Conservation (phyloP, 2,113 vertebrate species). For the Athene noctua region DNA sequence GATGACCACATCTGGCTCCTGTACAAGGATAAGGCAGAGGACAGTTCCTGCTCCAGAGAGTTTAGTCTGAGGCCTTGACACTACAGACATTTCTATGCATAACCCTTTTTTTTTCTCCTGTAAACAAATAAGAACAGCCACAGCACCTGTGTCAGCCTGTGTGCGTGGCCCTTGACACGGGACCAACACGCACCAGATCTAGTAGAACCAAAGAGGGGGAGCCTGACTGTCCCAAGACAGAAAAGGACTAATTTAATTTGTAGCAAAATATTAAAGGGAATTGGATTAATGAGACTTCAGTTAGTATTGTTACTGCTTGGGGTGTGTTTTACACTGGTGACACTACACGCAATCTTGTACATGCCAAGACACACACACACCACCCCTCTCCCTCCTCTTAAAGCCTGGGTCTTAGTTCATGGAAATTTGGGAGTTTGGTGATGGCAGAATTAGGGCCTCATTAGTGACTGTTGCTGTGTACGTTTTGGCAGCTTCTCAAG, state of each 20-base stretch:
- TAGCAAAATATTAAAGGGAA: neutral
- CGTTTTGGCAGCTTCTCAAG: slow-evolving; percentile 28
- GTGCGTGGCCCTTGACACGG: neutral
- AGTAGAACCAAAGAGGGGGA: neutral
- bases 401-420: slow-evolving; percentile 5
- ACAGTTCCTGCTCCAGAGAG: slow-evolving; percentile 8
- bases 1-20: neutral
- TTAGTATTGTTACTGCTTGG: neutral
- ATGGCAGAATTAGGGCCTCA: slow-evolving; percentile 23
- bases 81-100: slow-evolving; percentile 17
- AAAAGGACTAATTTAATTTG: neutral
- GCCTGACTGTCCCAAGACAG: neutral
- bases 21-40: neutral
- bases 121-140: neutral
- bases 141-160: neutral
- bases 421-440: slow-evolving; percentile 7
- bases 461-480: slow-evolving; percentile 46
- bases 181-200: neutral
- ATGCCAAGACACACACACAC: neutral
- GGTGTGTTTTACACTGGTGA: neutral
- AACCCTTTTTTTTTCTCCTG: neutral
- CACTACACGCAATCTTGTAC: neutral
- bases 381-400: neutral
- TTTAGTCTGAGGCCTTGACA: slow-evolving; percentile 13
- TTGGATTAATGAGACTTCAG: neutral